Evolutionary conservation across 2,797 vertebrate species (phyloP), one percentile per base, ranked within the genome.

Genomic region (Vespertilio murinus): DNA sequence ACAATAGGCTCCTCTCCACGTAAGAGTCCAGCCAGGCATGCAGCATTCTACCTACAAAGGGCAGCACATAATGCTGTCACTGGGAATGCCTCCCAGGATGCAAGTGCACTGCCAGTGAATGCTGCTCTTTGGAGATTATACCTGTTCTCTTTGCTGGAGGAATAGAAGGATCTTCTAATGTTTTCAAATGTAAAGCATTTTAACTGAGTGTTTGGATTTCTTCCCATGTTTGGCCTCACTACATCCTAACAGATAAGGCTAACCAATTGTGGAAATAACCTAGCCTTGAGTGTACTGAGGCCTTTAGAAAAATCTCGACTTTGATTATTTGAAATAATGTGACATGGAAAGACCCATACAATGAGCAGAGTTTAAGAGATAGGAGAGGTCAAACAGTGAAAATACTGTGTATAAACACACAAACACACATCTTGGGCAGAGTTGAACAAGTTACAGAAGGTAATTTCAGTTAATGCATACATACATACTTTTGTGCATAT

Each of bases 291-390:
- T n/a, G 17, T 33, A 23, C 5, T 42, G 45, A 91, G 5, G 9
- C 7, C 33, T 92, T 86, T 30, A 49, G 49, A 78, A 89, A 86
- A 79, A 28, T 38, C 54, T 77, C 42, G 33, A 40, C 79, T 90
- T 73, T 87, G 59, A 86, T 93, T 81, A 75, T 89, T 67, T 87
- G 35, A 75, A n/a, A 59, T 54, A 30, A 64, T 79, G 16, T 67
- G 22, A 78, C 11, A 11, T 8, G 25, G 16, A 88, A 13, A 84
- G 45, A 56, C 7, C 18, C 8, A 17, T 64, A 87, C 79, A 75
- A 71, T 83, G 45, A 8, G 17, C 10, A 61, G 54, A 75, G 17
- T 81, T 89, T 85, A 94, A 70, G 38, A 89, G 69, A 92, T 5
- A 67, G 33, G 30, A 71, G 7, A 64, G 23, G 9, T 80, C 25